These are phyloP conservation scores for Camponotus pennsylvanicus DNA, from an alignment of 1,140 invertebrate genomes.

Conservation along the genomic window DNA sequence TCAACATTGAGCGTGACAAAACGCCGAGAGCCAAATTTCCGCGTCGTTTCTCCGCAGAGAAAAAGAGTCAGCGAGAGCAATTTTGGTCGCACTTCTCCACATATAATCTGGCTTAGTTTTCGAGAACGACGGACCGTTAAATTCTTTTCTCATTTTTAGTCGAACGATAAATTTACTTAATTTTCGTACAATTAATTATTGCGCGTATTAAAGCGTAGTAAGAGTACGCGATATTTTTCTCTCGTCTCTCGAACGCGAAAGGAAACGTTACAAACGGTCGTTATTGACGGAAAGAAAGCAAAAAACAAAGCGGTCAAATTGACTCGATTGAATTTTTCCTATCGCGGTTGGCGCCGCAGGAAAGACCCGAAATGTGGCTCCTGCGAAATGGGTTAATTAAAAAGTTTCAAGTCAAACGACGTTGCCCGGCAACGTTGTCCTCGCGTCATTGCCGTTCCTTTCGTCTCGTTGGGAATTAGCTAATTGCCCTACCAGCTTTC, in stretches of 20 bases:
- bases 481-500: constrained; percentile 73
- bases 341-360: constrained; percentile 44
- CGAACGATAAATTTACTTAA: neutral
- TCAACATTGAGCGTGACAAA: constrained; percentile 64
- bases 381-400: constrained; percentile 75
- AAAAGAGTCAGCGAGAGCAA: neutral
- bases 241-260: neutral
- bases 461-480: constrained; percentile 70
- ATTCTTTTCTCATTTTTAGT: neutral
- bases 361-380: constrained; percentile 42
- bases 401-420: constrained; percentile 76
- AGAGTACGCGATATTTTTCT: neutral
- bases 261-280: neutral
- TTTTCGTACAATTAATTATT: neutral
- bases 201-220: neutral
- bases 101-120: neutral
- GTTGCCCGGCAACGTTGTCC: constrained; percentile 50
- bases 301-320: constrained; percentile 50
- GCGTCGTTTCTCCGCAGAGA: constrained; percentile 1
- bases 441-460: constrained; percentile 33
- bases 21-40: constrained; percentile 56
- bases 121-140: neutral
- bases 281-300: neutral
- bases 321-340: constrained; percentile 75
- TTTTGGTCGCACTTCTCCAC: neutral